Evolutionary conservation across 2,888 invertebrate species (phyloP).

Genomic region (Bombylius major): DNA sequence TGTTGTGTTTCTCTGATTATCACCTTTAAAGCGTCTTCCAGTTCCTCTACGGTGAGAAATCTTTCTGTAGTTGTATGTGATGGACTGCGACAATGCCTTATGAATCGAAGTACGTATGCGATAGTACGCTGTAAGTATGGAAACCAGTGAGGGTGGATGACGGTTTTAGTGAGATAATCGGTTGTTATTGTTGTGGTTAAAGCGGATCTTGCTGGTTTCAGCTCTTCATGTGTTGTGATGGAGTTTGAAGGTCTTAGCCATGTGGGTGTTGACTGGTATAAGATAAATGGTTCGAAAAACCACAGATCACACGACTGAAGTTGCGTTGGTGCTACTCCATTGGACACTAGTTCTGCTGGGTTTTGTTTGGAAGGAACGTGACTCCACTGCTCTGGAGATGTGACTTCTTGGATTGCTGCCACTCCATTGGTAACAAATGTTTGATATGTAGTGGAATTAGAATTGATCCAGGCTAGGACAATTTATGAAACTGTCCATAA

Average conservation of each 20-base stretch:
- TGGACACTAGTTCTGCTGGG: background rate
- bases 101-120: too few relatives aligned
- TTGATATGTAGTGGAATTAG: background rate
- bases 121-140: too few relatives aligned
- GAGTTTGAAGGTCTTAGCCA: background rate
- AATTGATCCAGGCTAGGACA: background rate
- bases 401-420: background rate
- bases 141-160: background rate
- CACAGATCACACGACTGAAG: background rate
- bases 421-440: background rate
- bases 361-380: background rate
- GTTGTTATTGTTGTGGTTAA: too few relatives aligned
- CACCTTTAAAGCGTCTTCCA: too few relatives aligned
- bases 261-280: background rate
- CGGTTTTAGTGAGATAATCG: background rate
- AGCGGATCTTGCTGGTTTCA: too few relatives aligned
- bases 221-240: too few relatives aligned
- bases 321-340: background rate
- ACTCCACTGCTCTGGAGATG: background rate
- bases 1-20: too few relatives aligned
- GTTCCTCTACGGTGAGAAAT: too few relatives aligned
- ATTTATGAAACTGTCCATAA: background rate
- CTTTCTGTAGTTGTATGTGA: too few relatives aligned
- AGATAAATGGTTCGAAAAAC: background rate
- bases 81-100: too few relatives aligned